Evolutionary conservation across 2,888 invertebrate species (phyloP), one percentile per base, ranked within the genome.

Genomic region (Aethes cnicana): DNA sequence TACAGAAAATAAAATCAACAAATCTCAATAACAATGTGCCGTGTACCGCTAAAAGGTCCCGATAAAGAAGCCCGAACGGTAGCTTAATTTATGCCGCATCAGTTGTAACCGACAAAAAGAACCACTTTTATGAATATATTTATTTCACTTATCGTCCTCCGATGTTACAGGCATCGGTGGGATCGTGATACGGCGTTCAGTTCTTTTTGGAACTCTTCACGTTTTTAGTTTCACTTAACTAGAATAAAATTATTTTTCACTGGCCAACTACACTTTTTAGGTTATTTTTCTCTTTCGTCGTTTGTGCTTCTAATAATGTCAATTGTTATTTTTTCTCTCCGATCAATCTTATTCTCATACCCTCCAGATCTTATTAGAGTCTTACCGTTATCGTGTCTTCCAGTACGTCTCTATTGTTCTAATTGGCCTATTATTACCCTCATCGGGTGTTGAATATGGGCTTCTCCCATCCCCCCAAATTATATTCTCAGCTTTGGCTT

Each of bases 51-150:
- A 52, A 52, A 52, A 52, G 50, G 50, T 39, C 52, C 60, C 60
- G 72, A 74, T 76, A 79, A 81, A 77, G 72, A 83, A 84, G 66
- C 80, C 79, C 87, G 43, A 43, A 50, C 50, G 69, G 87, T 86
- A 87, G 87, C 87, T 79, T 86, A 87, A 87, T 86, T 72, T 84
- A 87, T 86, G 77, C 86, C 65, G 74, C 81, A 83, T 84, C 77
- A 71, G 66, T 64, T 70, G 72, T 69, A 63, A 63, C 59, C 64
- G 73, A 70, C 62, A 68, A 69, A 72, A 66, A 67, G 62, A 62
- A 62, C 69, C 66, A 63, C 62, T 57, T 66, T 64, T 68, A 72
- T 71, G 74, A 68, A 77, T 72, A 74, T 68, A 73, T 68, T 78
- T 78, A 77, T 69, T 72, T 57, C 52, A 49, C 41, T 63, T 63